Conservation (phyloP, 2,797 vertebrate genomes). For the Pteronotus mesoamericanus region DNA sequence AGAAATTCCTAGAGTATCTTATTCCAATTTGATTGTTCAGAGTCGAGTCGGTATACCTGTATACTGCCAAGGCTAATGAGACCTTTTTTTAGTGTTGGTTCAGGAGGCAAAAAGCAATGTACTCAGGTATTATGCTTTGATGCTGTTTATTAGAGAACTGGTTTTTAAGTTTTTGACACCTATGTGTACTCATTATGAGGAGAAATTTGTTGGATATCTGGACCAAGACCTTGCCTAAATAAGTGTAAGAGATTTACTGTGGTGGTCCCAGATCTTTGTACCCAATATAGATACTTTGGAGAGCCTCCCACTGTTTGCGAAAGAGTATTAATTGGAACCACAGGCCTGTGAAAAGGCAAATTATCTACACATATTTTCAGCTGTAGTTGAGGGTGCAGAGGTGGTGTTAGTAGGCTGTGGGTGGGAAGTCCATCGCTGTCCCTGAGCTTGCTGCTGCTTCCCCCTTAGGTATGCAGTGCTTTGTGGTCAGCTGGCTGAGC, state of each 20-base stretch:
- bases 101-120: neutral
- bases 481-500: conserved; percentile 81
- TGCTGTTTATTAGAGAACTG: neutral
- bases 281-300: neutral
- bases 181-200: neutral
- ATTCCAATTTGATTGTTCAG: neutral
- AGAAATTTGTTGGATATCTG: neutral
- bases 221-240: neutral
- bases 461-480: conserved; percentile 83
- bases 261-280: neutral
- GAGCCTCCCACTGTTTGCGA: neutral
- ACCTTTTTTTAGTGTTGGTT: neutral
- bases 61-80: neutral
- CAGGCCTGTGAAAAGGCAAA: neutral
- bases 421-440: neutral
- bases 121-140: neutral
- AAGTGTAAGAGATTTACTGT: neutral
- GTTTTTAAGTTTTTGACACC: neutral
- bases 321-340: neutral
- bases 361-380: neutral
- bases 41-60: neutral
- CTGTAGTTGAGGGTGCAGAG: neutral
- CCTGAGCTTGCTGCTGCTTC: conserved; percentile 59
- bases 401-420: neutral
- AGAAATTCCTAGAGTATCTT: neutral